Conservation (phyloP, 2,113 vertebrate genomes). For the Solea solea region DNA sequence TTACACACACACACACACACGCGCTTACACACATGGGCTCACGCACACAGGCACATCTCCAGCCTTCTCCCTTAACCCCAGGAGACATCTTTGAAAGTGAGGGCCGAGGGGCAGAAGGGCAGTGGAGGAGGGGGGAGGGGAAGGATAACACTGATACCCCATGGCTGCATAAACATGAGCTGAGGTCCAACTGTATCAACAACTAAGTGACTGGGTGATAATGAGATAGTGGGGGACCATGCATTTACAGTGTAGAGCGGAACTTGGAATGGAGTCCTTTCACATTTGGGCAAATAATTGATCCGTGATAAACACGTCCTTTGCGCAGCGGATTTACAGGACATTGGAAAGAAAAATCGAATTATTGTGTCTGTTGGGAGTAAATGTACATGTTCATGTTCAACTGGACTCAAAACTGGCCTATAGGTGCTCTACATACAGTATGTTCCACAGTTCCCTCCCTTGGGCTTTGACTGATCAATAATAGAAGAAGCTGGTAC, state of each 20-base stretch:
- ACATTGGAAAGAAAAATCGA: no score
- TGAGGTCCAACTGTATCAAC: slow-evolving; percentile 76
- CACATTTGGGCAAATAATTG: slow-evolving; percentile 13
- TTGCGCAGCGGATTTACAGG: no score
- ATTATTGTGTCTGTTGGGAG: no score
- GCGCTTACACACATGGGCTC: neutral
- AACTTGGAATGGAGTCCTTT: slow-evolving; percentile 1
- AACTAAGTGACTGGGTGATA: slow-evolving; percentile 47
- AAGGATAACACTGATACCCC: slow-evolving; percentile 66
- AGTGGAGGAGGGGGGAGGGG: slow-evolving; percentile 52
- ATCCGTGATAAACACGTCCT: neutral
- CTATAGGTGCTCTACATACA: no score
- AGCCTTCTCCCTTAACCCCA: slow-evolving; percentile 16
- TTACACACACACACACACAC: slow-evolving; percentile 1
- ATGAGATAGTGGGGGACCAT: slow-evolving; percentile 28
- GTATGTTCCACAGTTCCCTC: no score
- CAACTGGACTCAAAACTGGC: no score
- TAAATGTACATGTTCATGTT: no score
- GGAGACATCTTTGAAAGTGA: slow-evolving; percentile 59
- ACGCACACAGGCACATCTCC: neutral
- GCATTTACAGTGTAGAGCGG: slow-evolving; percentile 15
- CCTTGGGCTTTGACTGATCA: no score
- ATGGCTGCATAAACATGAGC: slow-evolving; percentile 70
- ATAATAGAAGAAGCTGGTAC: no score
- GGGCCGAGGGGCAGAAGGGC: slow-evolving; percentile 50